phyloP scores from a whole-genome alignment of 2,888 invertebrate genomes.

The Ryuthela nishihirai region DNA sequence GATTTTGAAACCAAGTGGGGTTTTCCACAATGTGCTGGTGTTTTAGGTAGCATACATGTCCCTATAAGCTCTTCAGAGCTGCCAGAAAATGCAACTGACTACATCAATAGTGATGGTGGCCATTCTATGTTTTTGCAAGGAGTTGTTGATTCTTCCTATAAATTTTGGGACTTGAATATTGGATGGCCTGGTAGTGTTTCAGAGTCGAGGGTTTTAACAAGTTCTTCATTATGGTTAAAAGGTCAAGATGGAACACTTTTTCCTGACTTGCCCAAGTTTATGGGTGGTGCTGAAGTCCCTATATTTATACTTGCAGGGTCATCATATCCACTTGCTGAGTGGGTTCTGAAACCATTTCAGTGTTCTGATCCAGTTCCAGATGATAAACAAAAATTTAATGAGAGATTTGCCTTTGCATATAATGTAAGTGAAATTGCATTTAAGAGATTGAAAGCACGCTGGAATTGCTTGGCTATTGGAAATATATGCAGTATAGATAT shows the following conservation, averaged over 20 bases:
- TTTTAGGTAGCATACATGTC: slow-evolving; percentile 13
- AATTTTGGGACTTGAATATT: slow-evolving; percentile 17
- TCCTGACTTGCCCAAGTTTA: not conserved
- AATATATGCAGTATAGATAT: slow-evolving; percentile 11
- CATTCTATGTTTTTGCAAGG: slow-evolving; percentile 22
- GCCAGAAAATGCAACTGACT: slow-evolving; percentile 16
- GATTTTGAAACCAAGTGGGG: slow-evolving; percentile 18
- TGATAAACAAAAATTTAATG: slow-evolving; percentile 13
- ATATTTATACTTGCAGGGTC: slow-evolving; percentile 17
- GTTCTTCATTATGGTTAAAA: slow-evolving; percentile 12
- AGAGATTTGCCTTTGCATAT: slow-evolving; percentile 20
- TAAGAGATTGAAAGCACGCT: slow-evolving; percentile 18
- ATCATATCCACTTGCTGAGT: slow-evolving; percentile 17
- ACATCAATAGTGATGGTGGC: slow-evolving; percentile 4
- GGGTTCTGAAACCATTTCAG: slow-evolving; percentile 10
- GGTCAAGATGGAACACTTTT: slow-evolving; percentile 20
- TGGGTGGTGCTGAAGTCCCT: slow-evolving; percentile 4
- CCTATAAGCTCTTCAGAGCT: slow-evolving; percentile 9
- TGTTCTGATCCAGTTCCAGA: slow-evolving; percentile 5
- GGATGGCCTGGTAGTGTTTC: slow-evolving; percentile 21
- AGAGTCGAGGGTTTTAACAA: slow-evolving; percentile 20
- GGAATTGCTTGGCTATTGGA: slow-evolving; percentile 11
- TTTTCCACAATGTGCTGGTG: slow-evolving; percentile 18
- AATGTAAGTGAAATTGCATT: slow-evolving; percentile 23
- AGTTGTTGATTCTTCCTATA: slow-evolving; percentile 15